phyloP scores from a whole-genome alignment of 1,140 invertebrate genomes.

The Drosophila nannoptera region DNA sequence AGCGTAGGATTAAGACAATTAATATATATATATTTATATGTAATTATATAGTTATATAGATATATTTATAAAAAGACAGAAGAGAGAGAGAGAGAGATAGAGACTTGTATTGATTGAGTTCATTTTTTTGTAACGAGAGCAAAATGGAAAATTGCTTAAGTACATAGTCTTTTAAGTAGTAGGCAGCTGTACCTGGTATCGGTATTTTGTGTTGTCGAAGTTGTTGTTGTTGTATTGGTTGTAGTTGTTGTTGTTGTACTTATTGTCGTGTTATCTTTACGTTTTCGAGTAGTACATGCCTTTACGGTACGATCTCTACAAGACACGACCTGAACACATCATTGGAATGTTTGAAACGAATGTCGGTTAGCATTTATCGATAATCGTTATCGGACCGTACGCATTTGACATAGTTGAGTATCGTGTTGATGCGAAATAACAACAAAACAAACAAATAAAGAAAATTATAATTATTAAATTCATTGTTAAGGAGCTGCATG shows the following conservation, averaged over 20 bases:
- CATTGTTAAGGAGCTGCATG: constrained; percentile 16
- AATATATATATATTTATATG: constrained; percentile 2
- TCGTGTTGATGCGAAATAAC: constrained; percentile 21
- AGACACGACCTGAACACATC: constrained; percentile 69
- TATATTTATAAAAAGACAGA: constrained; percentile 51
- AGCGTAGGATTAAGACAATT: constrained; percentile 47
- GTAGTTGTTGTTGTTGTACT: constrained; percentile 44
- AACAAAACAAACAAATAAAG: constrained; percentile 46
- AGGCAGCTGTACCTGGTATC: constrained; percentile 71
- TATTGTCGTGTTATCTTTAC: constrained; percentile 75
- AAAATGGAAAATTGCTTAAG: constrained; percentile 65
- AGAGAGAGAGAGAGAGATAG: constrained; percentile 54
- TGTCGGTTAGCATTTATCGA: constrained; percentile 22
- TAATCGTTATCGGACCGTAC: constrained; percentile 23
- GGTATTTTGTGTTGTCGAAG: constrained; percentile 74
- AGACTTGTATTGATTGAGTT: constrained; percentile 48
- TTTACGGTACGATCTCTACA: constrained; percentile 73
- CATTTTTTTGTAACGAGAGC: constrained; percentile 54
- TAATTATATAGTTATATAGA: not conserved
- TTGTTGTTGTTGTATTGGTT: constrained; percentile 62
- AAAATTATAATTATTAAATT: constrained; percentile 50
- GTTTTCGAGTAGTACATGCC: constrained; percentile 72
- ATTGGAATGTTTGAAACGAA: constrained; percentile 37
- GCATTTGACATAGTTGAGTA: not conserved
- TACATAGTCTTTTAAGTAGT: constrained; percentile 41